Conservation (phyloP, 2,113 vertebrate species). For the Glareola pratincola region DNA sequence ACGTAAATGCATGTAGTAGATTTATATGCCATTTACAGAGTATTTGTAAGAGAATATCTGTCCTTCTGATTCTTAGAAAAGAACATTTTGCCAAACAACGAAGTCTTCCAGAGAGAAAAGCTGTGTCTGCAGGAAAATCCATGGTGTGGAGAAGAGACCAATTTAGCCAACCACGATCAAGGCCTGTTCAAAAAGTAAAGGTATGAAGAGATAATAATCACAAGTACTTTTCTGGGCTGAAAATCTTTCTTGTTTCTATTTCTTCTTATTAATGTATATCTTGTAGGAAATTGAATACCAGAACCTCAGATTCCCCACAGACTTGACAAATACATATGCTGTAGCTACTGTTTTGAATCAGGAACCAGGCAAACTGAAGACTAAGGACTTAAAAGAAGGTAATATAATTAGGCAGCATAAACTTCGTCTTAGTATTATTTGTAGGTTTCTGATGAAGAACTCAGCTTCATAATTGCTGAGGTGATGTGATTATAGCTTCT, state of each 20-base stretch:
- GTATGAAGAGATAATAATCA: slow-evolving; percentile 22
- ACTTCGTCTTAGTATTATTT: background rate
- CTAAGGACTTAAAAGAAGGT: slow-evolving; percentile 84
- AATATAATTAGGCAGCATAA: background rate
- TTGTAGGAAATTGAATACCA: slow-evolving; percentile 71
- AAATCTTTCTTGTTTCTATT: background rate
- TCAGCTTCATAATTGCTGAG: background rate
- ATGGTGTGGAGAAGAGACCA: background rate
- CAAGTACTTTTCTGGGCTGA: background rate
- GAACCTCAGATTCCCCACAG: slow-evolving; percentile 64
- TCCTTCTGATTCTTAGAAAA: slow-evolving; percentile 59
- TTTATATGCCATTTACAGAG: background rate
- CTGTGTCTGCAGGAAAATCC: slow-evolving; percentile 12
- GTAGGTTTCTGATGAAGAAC: background rate
- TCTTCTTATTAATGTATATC: slow-evolving; percentile 23
- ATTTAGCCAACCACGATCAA: background rate
- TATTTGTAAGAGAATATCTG: slow-evolving; percentile 9
- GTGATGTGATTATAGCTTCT: background rate
- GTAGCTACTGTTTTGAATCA: slow-evolving; percentile 87
- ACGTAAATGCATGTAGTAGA: background rate
- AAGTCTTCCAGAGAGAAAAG: slow-evolving; percentile 27
- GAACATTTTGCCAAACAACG: slow-evolving; percentile 49
- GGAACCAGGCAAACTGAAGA: slow-evolving; percentile 78
- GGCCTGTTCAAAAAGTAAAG: slow-evolving; percentile 43
- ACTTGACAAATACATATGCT: slow-evolving; percentile 82